phyloP scores from a whole-genome alignment of 2,888 invertebrate genomes.

The Sminthurinus aureus region DNA sequence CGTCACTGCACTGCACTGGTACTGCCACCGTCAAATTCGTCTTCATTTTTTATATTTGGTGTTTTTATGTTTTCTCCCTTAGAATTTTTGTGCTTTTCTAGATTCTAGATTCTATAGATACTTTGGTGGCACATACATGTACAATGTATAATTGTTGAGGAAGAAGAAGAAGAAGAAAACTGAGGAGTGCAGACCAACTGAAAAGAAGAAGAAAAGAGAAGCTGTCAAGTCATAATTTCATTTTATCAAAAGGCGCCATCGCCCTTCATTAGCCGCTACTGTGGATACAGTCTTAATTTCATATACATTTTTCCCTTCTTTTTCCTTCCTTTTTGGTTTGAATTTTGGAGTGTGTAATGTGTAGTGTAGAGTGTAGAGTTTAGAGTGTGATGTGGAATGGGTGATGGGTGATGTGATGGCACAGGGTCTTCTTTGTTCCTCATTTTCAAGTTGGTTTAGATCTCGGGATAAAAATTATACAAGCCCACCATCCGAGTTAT shows the following conservation, averaged over 20 bases:
- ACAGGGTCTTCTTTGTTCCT: conserved; percentile 40
- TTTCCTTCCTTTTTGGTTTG: too few relatives aligned
- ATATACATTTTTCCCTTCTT: conserved; percentile 40
- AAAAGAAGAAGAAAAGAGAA: conserved; percentile 33
- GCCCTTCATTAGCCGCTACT: conserved; percentile 60
- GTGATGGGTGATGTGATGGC: conserved; percentile 9
- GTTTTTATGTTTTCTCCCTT: background rate
- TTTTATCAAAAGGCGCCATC: conserved; percentile 60
- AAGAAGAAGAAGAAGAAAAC: conserved; percentile 3
- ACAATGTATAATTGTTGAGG: background rate
- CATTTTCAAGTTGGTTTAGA: conserved; percentile 40
- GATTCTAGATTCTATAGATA: background rate
- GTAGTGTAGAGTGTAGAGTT: too few relatives aligned
- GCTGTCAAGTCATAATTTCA: conserved; percentile 44
- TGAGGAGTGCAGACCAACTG: conserved; percentile 5
- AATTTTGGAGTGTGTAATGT: too few relatives aligned
- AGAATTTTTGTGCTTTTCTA: background rate
- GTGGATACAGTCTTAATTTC: conserved; percentile 53
- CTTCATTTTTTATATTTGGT: background rate
- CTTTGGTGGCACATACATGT: background rate
- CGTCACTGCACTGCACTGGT: background rate
- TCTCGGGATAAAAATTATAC: conserved; percentile 42
- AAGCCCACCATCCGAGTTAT: conserved; percentile 52
- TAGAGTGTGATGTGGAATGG: too few relatives aligned
- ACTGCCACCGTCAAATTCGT: background rate